Percentiles rank a stretch among this genome's conserved stretches.
Evolutionary conservation across 2,888 invertebrate species (phyloP).

Genomic region (Cetonia aurata): DNA sequence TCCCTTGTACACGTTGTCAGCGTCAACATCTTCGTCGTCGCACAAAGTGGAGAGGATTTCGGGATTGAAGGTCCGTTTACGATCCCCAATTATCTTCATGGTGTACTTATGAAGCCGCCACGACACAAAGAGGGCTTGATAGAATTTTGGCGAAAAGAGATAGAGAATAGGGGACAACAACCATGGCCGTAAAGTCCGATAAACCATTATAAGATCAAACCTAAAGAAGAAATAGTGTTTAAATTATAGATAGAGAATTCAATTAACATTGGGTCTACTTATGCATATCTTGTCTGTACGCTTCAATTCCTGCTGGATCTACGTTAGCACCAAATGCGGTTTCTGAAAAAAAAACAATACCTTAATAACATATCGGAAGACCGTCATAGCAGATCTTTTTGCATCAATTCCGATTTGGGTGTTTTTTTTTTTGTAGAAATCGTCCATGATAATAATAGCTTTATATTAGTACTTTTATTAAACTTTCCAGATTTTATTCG

Average conservation of each 20-base stretch:
- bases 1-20: constrained; percentile 41
- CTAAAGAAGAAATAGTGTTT: constrained; percentile 10
- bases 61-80: constrained; percentile 46
- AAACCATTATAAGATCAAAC: constrained; percentile 52
- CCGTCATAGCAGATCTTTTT: too few species aligned
- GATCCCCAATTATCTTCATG: constrained; percentile 52
- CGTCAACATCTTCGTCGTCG: constrained; percentile 17
- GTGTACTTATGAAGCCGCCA: constrained; percentile 56
- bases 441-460: too few species aligned
- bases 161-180: constrained; percentile 49
- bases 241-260: too few species aligned
- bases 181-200: constrained; percentile 56
- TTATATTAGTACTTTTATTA: too few species aligned
- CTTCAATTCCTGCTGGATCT: constrained; percentile 62
- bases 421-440: too few species aligned
- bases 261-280: constrained; percentile 19
- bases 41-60: neutral
- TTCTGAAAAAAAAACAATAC: constrained; percentile 64
- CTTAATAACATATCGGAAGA: too few species aligned
- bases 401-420: too few species aligned
- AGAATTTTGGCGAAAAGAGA: constrained; percentile 44
- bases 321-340: constrained; percentile 80
- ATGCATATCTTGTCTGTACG: constrained; percentile 72
- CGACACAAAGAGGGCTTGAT: constrained; percentile 37
- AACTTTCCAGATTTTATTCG: too few species aligned